Evolutionary conservation across 2,888 invertebrate genomes (phyloP), one percentile per base, ranked within the genome.

Genomic region (Sphaeridia pumilis): DNA sequence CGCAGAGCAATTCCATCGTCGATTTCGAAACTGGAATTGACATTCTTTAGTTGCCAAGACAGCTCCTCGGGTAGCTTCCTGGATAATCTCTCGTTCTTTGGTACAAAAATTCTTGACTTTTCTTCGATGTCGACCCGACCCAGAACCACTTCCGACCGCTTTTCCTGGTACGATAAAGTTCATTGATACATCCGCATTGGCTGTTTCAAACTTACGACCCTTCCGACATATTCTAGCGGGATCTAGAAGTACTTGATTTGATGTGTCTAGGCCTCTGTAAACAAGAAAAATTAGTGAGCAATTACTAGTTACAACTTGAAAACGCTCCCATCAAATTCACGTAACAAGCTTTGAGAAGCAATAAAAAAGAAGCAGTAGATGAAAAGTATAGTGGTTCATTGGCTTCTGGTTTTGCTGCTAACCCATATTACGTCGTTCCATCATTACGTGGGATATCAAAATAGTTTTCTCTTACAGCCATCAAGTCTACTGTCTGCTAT

Each of bases 1-100:
- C 1, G 86, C 82, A 52, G 87, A 87, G 70, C 90, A 90, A 71
- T 90, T 90, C 90, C 89, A 90, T 70, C 84, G 76, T 57, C 87
- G 78, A 70, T 83, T 80, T 55, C 83, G 76, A 72, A 90, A 89
- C 74, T 89, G 89, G 71, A 82, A 79, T 64, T 87, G 85, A 70
- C 90, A 90, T 78, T 90, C 88, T 60, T 78, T 79, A 65, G 87
- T 85, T 25, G 85, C 88, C 58, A 85, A 74, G 65, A 81, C 79
- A 56, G 89, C 85, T 22, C 92, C 92, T 67, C 81, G 80, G 52
- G 82, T 79, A 68, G 92, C 87, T 73, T 88, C 85, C 68, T 83
- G 80, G 61, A 92, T 76, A 48, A 92, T 77, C 60, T 77, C 78
- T 46, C 81, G 81, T 72, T 90, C 88, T 73, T 85, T 85, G 64